A percentile compares a stretch with the other conserved stretches of the same genome.
Conservation (phyloP, 2,888 invertebrate genomes). For the Stenoptilia bipunctidactyla region DNA sequence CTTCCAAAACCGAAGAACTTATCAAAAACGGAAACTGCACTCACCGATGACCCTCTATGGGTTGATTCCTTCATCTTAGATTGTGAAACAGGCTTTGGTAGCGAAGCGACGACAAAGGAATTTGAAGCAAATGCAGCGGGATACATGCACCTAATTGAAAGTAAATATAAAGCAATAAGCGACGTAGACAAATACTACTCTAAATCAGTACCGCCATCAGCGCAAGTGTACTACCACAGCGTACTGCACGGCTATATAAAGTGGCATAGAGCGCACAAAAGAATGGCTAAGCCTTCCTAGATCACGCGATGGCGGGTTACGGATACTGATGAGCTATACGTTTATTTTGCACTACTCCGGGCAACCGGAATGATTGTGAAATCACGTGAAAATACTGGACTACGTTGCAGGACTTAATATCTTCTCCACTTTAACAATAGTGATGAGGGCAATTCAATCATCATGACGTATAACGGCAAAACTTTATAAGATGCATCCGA, state of each 20-base stretch:
- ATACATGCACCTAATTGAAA: constrained; percentile 10
- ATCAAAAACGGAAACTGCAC: constrained; percentile 7
- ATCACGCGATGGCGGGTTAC: too few relatives aligned
- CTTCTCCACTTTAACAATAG: too few relatives aligned
- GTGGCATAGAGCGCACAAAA: neutral
- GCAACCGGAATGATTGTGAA: too few relatives aligned
- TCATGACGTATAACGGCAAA: too few relatives aligned
- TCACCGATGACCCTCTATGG: constrained; percentile 15
- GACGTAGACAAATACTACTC: constrained; percentile 13
- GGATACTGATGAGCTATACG: too few relatives aligned
- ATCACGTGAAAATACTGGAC: too few relatives aligned
- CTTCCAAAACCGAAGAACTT: constrained; percentile 8
- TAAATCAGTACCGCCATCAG: constrained; percentile 10
- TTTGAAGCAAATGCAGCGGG: constrained; percentile 14
- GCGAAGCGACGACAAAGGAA: constrained; percentile 2
- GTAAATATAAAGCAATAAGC: constrained; percentile 13
- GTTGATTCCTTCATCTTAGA: constrained; percentile 10
- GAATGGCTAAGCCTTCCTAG: neutral
- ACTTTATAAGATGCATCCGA: too few relatives aligned
- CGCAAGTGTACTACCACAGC: constrained; percentile 10
- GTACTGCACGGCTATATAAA: neutral
- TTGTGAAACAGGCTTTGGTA: constrained; percentile 11
- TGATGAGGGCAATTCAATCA: too few relatives aligned
- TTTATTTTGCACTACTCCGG: too few relatives aligned
- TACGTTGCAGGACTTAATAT: too few relatives aligned